Evolutionary conservation across 2,888 invertebrate species (phyloP).

Genomic region (Heliconius charithonia): DNA sequence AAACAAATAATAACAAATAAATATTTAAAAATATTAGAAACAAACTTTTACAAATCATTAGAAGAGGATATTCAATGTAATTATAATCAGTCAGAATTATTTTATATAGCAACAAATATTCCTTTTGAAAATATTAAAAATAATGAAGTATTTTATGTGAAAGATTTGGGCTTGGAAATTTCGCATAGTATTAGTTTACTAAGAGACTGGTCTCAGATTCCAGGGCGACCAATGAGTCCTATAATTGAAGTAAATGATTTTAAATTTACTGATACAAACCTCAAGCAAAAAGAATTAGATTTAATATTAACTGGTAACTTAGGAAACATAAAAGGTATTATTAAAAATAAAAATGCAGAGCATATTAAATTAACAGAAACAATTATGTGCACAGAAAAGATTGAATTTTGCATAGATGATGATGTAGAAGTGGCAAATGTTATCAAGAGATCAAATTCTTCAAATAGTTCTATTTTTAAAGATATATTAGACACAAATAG

Average conservation of each 20-base stretch:
- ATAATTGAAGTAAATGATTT: constrained; percentile 51
- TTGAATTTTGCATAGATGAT: constrained; percentile 7
- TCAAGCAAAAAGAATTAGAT: constrained; percentile 69
- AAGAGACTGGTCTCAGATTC: constrained; percentile 85
- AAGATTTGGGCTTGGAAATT: constrained; percentile 70
- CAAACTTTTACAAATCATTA: constrained; percentile 34
- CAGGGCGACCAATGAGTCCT: constrained; percentile 85
- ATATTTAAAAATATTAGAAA: constrained; percentile 68
- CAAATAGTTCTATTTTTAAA: background rate
- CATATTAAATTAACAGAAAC: background rate
- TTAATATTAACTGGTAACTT: constrained; percentile 68
- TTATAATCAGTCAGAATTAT: constrained; percentile 51
- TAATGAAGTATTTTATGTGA: constrained; percentile 73
- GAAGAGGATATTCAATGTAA: constrained; percentile 23
- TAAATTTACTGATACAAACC: constrained; percentile 65
- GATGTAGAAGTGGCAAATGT: constrained; percentile 20
- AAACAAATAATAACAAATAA: constrained; percentile 64
- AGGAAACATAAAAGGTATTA: constrained; percentile 57
- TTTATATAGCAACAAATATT: constrained; percentile 61
- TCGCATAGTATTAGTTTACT: constrained; percentile 71
- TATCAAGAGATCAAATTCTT: background rate
- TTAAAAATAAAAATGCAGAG: constrained; percentile 48
- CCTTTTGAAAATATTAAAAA: constrained; percentile 61
- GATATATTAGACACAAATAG: background rate
- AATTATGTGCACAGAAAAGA: background rate